Conservation (phyloP, 2,797 vertebrate genomes). For the Rhinogobio ventralis region DNA sequence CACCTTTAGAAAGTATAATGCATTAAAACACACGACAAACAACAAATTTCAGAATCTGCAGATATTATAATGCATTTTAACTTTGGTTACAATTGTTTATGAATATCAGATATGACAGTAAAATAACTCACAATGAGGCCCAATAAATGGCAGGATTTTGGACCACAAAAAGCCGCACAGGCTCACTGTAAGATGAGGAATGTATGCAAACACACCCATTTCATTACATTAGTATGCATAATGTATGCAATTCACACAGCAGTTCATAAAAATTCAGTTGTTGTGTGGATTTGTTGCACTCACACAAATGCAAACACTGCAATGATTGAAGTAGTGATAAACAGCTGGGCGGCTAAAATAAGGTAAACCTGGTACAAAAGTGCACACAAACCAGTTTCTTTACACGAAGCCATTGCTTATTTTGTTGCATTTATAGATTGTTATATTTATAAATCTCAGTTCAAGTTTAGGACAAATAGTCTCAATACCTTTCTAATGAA, state of each 20-base stretch:
- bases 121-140: slow-evolving; percentile 87
- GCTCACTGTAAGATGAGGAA: slow-evolving; percentile 72
- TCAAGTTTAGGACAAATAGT: background rate
- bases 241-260: background rate
- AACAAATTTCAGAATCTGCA: too few relatives aligned
- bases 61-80: too few relatives aligned
- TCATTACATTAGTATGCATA: background rate
- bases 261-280: background rate
- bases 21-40: too few relatives aligned
- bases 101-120: background rate
- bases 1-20: too few relatives aligned
- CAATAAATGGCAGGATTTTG: slow-evolving; percentile 84
- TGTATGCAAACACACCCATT: slow-evolving; percentile 8
- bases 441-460: background rate
- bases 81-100: too few relatives aligned
- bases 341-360: slow-evolving; percentile 88
- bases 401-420: background rate
- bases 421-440: background rate
- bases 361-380: slow-evolving; percentile 84
- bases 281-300: slow-evolving; percentile 68
- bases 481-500: slow-evolving; percentile 89
- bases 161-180: slow-evolving; percentile 82
- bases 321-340: slow-evolving; percentile 86
- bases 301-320: slow-evolving; percentile 91
- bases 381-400: slow-evolving; percentile 21